Base-by-base conservation (phyloP, 2,888 invertebrate species). In the Drosophila fulvimacula region DNA sequence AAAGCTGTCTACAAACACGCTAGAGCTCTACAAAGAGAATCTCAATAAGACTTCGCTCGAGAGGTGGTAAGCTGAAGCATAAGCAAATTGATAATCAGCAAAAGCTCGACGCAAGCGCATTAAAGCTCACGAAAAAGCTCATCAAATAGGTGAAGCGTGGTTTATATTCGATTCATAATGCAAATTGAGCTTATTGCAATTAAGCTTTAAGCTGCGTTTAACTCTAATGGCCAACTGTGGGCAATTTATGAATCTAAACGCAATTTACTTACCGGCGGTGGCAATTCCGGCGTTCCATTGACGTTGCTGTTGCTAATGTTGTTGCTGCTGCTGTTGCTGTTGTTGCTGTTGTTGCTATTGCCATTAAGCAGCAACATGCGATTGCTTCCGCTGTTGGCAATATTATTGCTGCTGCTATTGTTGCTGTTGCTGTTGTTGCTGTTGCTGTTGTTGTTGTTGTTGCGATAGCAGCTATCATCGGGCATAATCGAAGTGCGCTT, bases 401-500 rank as follows among this genome's bases (percentile, higher is more conserved):
- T 55, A 30, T 51, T 76, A 48, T 67, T 76, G 42, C 15, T 49
- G 42, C 30, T 70, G 52, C 10, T n/a, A n/a, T n/a, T n/a, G n/a
- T 42, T 61, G 34, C n/a, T 52, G 65, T 41, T 81, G 39, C 44
- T 76, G 13, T n/a, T 44, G 44, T 5, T 46, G 52, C 6, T 59
- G 49, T 27, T 53, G 65, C 42, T 81, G 48, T 59, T 82, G 56
- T 52, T 76, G 56, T 66, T 81, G 63, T 64, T 82, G 66, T 71
- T 91, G 38, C 92, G 91, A 84, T 88, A 89, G 66, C 91, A 91
- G 57, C 90, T 91, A 66, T 91, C 91, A 76, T 92, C 92, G 66
- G 91, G 90, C 91, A 91, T 92, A 62, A 92, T 89, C 66, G 90
- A 86, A 52, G 92, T 92, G 65, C 91, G 91, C 15, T 89, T 90